phyloP scores from a whole-genome alignment of 2,888 invertebrate genomes.

The Tenthredo notha region DNA sequence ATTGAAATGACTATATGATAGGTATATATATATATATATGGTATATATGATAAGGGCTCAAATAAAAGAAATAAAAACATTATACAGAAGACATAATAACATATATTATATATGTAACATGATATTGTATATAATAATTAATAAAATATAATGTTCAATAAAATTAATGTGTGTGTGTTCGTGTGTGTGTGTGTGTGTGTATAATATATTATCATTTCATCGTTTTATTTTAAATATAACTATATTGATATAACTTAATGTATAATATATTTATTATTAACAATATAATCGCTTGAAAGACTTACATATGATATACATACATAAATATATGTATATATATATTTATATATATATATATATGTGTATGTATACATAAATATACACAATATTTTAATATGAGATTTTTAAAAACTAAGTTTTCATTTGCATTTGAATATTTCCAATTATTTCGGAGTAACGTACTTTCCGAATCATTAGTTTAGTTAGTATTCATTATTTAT shows the following conservation, averaged over 20 bases:
- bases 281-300: constrained; percentile 52
- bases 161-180: constrained; percentile 73
- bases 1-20: constrained; percentile 63
- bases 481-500: constrained; percentile 29
- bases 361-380: background rate
- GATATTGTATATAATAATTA: constrained; percentile 74
- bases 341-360: background rate
- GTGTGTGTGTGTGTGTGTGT: constrained; percentile 71
- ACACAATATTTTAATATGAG: constrained; percentile 40
- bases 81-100: constrained; percentile 59
- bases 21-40: background rate
- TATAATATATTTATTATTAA: constrained; percentile 33
- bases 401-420: constrained; percentile 41
- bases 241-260: constrained; percentile 48
- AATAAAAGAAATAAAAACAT: constrained; percentile 56
- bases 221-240: constrained; percentile 26
- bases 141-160: constrained; percentile 76
- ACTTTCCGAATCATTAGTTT: background rate
- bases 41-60: constrained; percentile 47
- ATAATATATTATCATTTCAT: constrained; percentile 71
- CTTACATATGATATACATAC: constrained; percentile 4
- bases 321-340: background rate
- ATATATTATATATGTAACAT: constrained; percentile 72
- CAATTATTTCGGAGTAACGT: constrained; percentile 27
- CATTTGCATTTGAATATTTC: constrained; percentile 2